phyloP scores from a whole-genome alignment of 2,888 invertebrate genomes.

The Rotaria magnacalcarata region DNA sequence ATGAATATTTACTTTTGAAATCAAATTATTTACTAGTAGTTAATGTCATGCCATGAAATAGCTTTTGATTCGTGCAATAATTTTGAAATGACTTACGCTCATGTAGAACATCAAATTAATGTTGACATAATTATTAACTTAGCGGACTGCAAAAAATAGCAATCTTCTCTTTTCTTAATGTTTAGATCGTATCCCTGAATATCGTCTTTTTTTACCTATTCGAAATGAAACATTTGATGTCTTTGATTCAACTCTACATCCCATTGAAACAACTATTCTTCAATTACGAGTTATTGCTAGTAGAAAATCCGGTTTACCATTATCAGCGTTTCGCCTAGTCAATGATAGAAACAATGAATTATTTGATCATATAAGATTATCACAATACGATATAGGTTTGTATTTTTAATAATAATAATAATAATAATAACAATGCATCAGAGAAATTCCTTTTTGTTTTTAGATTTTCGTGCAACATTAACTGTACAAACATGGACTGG shows the following conservation, averaged over 20 bases:
- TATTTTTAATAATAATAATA: neutral
- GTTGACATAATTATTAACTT: too few relatives aligned
- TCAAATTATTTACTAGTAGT: too few relatives aligned
- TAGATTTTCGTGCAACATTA: constrained; percentile 48
- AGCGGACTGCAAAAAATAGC: too few relatives aligned
- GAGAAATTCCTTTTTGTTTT: neutral
- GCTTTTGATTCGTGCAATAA: too few relatives aligned
- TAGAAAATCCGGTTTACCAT: constrained; percentile 55
- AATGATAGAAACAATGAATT: constrained; percentile 52
- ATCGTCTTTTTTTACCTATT: constrained; percentile 19
- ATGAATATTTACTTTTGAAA: too few relatives aligned
- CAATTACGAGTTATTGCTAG: constrained; percentile 32
- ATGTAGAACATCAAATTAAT: too few relatives aligned
- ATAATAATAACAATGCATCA: too few relatives aligned
- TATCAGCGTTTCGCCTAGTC: constrained; percentile 55
- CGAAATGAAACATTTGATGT: constrained; percentile 34
- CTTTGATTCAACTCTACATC: constrained; percentile 31
- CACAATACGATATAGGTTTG: constrained; percentile 52
- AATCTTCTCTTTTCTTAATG: neutral
- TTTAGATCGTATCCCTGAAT: constrained; percentile 8
- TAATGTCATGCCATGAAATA: too few relatives aligned
- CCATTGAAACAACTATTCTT: constrained; percentile 26
- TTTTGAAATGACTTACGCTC: too few relatives aligned
- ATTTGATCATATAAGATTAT: constrained; percentile 54
- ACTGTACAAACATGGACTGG: constrained; percentile 57